Evolutionary conservation across 2,113 vertebrate species (phyloP).

Genomic region (Actinemys pallida): DNA sequence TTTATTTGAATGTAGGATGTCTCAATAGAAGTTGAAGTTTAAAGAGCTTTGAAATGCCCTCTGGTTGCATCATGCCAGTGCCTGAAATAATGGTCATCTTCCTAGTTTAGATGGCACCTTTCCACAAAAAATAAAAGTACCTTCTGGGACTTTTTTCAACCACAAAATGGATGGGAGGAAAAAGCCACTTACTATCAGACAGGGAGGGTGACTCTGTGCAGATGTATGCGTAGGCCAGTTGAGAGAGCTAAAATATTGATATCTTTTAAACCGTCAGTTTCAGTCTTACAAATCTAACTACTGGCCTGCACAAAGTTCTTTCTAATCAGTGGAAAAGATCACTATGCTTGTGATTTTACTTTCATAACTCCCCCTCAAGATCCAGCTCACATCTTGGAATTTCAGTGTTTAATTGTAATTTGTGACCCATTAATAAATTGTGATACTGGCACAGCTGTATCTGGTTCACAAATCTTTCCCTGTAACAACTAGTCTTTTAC

Average conservation of each 20-base stretch:
- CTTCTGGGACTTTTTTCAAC: constrained; percentile 41
- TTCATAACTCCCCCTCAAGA: neutral
- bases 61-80: neutral
- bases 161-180: neutral
- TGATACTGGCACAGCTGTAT: neutral
- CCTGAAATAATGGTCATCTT: neutral
- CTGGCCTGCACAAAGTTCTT: constrained; percentile 30
- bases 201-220: neutral
- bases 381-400: constrained; percentile 20
- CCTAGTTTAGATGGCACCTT: neutral
- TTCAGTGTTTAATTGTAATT: neutral
- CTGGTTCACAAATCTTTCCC: neutral
- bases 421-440: neutral
- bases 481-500: neutral
- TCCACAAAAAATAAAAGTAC: constrained; percentile 39
- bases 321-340: constrained; percentile 65
- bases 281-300: constrained; percentile 28
- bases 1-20: neutral
- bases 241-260: neutral
- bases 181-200: constrained; percentile 24
- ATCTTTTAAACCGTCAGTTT: constrained; percentile 62
- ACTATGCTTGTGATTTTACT: constrained; percentile 52
- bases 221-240: constrained; percentile 5
- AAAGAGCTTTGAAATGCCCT: neutral
- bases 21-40: neutral